Base-by-base conservation (phyloP, 1,140 invertebrate genomes). In the Aplysia californica region DNA sequence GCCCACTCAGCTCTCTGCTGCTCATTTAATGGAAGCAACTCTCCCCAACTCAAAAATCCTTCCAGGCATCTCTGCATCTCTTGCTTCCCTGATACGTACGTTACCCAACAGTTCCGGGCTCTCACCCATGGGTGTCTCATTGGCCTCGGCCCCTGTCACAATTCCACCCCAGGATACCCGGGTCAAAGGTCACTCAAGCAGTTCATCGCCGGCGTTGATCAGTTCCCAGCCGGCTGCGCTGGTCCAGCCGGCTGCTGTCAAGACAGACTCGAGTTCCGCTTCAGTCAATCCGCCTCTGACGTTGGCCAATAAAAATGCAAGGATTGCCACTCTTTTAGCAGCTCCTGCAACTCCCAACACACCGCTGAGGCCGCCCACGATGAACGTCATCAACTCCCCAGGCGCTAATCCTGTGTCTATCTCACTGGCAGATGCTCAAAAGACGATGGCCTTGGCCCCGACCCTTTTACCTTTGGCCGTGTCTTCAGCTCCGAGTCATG, bases 231-330 rank as follows among this genome's bases (percentile, higher is more conserved):
- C 31, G 31, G 31, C 58, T 23, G 21, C 6, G 23, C 31, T 5
- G 21, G 21, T 59, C 21, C 58, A 15, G 31, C 6, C 23, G 5
- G 35, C 39, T 10, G 39, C 35, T 20, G 1, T 2, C 3, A 65
- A 36, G 39, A 69, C 20, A 1, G 3, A 50, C 26, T 20, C 36
- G n/a, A 50, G 38, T 41, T 18, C 44, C 21, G 10, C 20, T n/a
- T 5, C 39, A 69, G 41, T 44, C 5, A 4, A 50, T 26, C 10
- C 23, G n/a, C n/a, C 65, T n/a, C 6, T 68, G 2, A 31, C 67
- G 55, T 50, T 69, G 67, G 23, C 67, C 6, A 38, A 26, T 33
- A 69, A 26, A 38, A 69, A 69, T 69, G 67, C 67, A 4, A n/a
- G 67, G 41, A 50, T 69, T 21, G 41, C 67, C 15, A 69, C 69